These are phyloP conservation scores for Australoheros scitulus DNA, from an alignment of 2,113 vertebrate genomes.

Conservation along the genomic window DNA sequence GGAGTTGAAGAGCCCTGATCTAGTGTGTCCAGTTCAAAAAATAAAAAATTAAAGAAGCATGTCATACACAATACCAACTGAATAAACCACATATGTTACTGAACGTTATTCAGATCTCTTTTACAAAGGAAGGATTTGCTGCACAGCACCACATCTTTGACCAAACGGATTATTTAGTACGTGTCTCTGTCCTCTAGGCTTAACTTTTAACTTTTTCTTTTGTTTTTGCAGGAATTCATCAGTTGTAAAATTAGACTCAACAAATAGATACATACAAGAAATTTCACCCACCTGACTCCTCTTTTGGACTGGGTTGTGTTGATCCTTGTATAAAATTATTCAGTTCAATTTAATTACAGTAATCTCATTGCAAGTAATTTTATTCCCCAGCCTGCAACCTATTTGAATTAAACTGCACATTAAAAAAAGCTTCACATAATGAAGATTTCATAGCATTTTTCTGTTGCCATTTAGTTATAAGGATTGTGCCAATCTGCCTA, in stretches of 20 bases:
- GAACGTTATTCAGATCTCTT: neutral
- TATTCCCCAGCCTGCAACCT: neutral
- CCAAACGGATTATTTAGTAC: neutral
- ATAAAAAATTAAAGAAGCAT: neutral
- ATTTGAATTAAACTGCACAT: constrained; percentile 7
- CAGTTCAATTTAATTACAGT: neutral
- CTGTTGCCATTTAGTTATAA: constrained; percentile 9
- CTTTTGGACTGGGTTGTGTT: no score
- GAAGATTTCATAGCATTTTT: constrained; percentile 7
- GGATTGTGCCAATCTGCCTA: constrained; percentile 1
- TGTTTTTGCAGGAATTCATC: neutral
- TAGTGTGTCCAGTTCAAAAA: neutral
- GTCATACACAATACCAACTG: neutral
- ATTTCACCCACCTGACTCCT: no score
- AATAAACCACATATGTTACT: neutral
- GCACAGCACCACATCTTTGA: neutral
- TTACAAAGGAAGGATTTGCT: neutral
- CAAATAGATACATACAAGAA: neutral
- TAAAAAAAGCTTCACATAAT: constrained; percentile 8
- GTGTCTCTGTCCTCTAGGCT: neutral
- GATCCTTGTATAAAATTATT: no score
- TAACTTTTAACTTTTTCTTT: neutral
- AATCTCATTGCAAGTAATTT: constrained; percentile 12
- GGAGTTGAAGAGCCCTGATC: no score
- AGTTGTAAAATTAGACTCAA: neutral